phyloP scores from a whole-genome alignment of 1,140 invertebrate species.

The Atta texana region DNA sequence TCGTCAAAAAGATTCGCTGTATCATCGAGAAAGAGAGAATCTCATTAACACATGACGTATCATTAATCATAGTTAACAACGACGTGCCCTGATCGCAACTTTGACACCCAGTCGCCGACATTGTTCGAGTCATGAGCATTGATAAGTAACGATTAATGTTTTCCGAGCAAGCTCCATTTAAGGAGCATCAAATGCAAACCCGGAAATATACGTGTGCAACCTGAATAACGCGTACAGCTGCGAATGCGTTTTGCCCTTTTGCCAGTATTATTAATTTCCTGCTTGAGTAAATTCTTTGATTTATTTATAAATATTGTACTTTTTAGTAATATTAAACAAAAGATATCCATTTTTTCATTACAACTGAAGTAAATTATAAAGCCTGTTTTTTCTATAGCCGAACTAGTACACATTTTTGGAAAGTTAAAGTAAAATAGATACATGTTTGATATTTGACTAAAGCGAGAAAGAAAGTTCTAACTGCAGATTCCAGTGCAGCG shows the following conservation, averaged over 20 bases:
- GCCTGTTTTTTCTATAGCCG: too few species aligned
- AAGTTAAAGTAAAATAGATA: too few species aligned
- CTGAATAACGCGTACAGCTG: background rate
- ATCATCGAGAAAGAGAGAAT: slow-evolving; percentile 59
- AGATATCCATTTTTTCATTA: background rate
- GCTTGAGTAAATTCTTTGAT: background rate
- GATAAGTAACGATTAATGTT: slow-evolving; percentile 74
- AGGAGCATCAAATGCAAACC: background rate
- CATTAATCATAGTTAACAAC: slow-evolving; percentile 80
- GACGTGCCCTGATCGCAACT: slow-evolving; percentile 54
- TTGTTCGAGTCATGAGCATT: slow-evolving; percentile 47
- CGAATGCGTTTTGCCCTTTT: background rate
- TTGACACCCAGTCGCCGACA: slow-evolving; percentile 2
- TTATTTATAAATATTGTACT: background rate
- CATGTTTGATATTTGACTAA: too few species aligned
- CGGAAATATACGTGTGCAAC: background rate
- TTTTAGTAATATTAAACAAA: background rate
- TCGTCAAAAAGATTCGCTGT: slow-evolving; percentile 32
- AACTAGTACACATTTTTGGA: too few species aligned
- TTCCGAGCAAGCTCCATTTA: slow-evolving; percentile 38
- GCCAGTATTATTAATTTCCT: background rate
- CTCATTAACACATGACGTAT: slow-evolving; percentile 68
- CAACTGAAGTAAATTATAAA: too few species aligned
- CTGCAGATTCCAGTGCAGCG: too few species aligned
- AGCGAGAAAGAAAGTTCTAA: too few species aligned